Evolutionary conservation across 2,888 invertebrate species (phyloP).

Genomic region (Hartigia nigra): DNA sequence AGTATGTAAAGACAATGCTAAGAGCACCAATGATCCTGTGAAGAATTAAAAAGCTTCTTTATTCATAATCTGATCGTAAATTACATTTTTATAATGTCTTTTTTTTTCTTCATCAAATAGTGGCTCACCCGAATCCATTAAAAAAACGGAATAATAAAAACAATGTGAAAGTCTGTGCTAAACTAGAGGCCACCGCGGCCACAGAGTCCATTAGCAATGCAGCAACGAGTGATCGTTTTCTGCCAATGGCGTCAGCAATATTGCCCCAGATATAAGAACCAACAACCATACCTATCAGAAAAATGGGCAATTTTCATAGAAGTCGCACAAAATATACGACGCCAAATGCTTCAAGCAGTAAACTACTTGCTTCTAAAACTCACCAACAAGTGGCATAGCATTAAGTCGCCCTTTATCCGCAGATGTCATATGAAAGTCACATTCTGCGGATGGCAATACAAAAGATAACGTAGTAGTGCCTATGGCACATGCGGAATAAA

Average conservation of each 20-base stretch:
- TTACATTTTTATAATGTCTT: not conserved
- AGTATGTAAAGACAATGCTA: conserved; percentile 79
- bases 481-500: not conserved
- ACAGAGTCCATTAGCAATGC: conserved; percentile 71
- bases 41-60: not conserved
- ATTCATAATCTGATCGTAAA: not conserved
- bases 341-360: not conserved
- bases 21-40: conserved; percentile 72
- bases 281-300: conserved; percentile 71
- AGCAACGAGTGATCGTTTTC: conserved; percentile 75
- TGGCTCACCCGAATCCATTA: conserved; percentile 71
- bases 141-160: conserved; percentile 74
- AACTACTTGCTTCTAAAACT: conserved; percentile 49
- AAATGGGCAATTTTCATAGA: not conserved
- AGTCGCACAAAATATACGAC: not conserved
- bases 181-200: conserved; percentile 71
- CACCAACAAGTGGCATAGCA: conserved; percentile 82
- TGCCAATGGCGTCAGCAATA: conserved; percentile 75
- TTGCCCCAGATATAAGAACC: conserved; percentile 81
- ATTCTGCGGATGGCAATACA: conserved; percentile 84
- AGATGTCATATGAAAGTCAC: conserved; percentile 84
- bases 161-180: conserved; percentile 70
- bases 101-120: not conserved
- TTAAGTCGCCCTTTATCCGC: conserved; percentile 82
- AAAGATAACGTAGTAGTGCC: conserved; percentile 62